Percentiles rank a stretch among this genome's conserved stretches.
Conservation (phyloP, 2,797 vertebrate species). For the Rhabdomys pumilio region DNA sequence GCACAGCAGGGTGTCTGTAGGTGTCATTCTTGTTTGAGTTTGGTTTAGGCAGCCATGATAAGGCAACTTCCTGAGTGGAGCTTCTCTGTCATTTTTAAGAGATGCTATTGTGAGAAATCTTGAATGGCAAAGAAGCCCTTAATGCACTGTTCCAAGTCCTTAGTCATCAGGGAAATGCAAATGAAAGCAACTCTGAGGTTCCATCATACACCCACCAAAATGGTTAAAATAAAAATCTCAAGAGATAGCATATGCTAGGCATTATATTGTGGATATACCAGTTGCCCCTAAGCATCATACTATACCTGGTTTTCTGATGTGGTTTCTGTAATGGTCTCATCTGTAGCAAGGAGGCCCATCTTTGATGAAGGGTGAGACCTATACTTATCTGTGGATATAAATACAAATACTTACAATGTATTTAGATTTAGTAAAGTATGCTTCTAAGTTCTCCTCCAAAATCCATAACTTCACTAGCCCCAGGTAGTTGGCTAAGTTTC, state of each 20-base stretch:
- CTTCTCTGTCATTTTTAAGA: neutral
- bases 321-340: neutral
- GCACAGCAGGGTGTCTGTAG: too few species aligned
- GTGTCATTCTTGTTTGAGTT: neutral
- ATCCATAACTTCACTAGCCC: neutral
- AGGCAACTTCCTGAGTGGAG: neutral
- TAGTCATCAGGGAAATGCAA: neutral
- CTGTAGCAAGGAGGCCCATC: neutral
- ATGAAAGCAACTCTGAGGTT: neutral
- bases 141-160: neutral
- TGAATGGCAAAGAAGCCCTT: neutral
- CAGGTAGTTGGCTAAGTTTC: neutral
- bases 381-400: neutral
- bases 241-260: neutral
- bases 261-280: neutral
- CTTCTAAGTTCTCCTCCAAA: neutral
- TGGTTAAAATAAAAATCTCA: neutral
- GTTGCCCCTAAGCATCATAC: too few species aligned
- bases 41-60: neutral
- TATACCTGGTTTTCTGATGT: neutral
- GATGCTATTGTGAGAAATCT: neutral
- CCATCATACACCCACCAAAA: too few species aligned
- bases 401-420: neutral
- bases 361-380: neutral
- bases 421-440: neutral